Base-by-base conservation (phyloP, 2,888 invertebrate species). In the Apamea crenata region DNA sequence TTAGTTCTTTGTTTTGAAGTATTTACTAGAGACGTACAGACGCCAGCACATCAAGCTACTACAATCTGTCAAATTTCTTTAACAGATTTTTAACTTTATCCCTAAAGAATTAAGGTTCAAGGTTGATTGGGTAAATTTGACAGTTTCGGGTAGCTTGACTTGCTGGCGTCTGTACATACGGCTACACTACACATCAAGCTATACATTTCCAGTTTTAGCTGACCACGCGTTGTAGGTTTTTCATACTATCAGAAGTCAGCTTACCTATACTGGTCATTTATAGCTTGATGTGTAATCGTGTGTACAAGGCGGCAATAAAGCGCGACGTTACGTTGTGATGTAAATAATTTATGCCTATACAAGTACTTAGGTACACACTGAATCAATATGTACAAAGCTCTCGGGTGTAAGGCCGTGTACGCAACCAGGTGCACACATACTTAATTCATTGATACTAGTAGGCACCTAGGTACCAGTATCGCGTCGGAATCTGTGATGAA, bases 341-440 rank as follows among this genome's bases (percentile, higher is more conserved):
- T 70, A 78, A 78, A 78, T 78, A 50, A 78, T n/a, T 12, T 53
- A 78, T 61, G 36, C 25, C 5, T 40, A 40, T 40, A 40, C 21
- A 36, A 65, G 44, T 29, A n/a, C n/a, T n/a, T n/a, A n/a, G n/a
- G n/a, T n/a, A 72, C 12, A 63, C n/a, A 32, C 14, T 47, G 18
- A 73, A 61, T 73, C 59, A 47, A 76, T 72, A 76, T n/a, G 18
- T 73, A 14, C 47, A 36, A 59, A 74, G 59, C 44, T 56, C 69
- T 61, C 53, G 70, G 50, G 71, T 71, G 44, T 70, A 78, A 78
- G 63, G 63, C n/a, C n/a, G 32, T 53, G 53, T 61, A 63, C 47
- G 63, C 72, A 72, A 65, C 25, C 65, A 71, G 32, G 16, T 61
- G 50, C 61, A 21, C 59, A 72, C 36, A 59, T 47, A 66, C 21